Evolutionary conservation across 2,888 invertebrate species (phyloP), one percentile per base, ranked within the genome.

Genomic region (Entomobrya multifasciata): DNA sequence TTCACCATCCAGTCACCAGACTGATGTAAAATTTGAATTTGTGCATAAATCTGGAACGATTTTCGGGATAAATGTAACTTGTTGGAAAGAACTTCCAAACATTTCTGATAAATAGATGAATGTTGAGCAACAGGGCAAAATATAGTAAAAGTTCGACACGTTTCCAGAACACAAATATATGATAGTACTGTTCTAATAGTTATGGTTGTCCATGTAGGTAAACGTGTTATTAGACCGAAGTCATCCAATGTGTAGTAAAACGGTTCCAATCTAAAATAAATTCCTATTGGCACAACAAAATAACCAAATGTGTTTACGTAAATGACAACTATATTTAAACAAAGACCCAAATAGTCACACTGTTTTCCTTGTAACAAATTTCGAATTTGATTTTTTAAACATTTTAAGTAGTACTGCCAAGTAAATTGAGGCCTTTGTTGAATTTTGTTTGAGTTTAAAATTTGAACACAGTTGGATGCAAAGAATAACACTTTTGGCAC

Each of bases 141-240:
- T 0, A 67, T 5, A 2, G 25, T 49, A 8, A 47, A 11, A 2
- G 72, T 72, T 47, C 72, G 41, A 10, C 15, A 15, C 1, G 49
- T 47, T 49, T 72, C 72, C 10, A 72, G 11, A 15, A 25, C 72
- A 13, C 72, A 72, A 49, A 72, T 25, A 15, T 47, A 49, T 4
- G 22, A 10, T 0, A 72, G 11, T 25, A 49, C 25, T 2, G 22
- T 47, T 1, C 70, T 11, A 0, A 25, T 15, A 0, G 15, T 4
- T 20, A 47, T 22, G 4, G 72, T 47, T 8, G 49, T 11, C 2
- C 22, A 3, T 10, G 47, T 11, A 10, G 6, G 44, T 27, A 11
- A 20, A 2, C 20, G 0, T 1, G 41, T 11, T 1, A 47, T 11
- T 0, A 47, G 15, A 1, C 44, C 47, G 1, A 72, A 3, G 25